Conservation (phyloP, 2,113 vertebrate species). For the Grammomys dolichurus region DNA sequence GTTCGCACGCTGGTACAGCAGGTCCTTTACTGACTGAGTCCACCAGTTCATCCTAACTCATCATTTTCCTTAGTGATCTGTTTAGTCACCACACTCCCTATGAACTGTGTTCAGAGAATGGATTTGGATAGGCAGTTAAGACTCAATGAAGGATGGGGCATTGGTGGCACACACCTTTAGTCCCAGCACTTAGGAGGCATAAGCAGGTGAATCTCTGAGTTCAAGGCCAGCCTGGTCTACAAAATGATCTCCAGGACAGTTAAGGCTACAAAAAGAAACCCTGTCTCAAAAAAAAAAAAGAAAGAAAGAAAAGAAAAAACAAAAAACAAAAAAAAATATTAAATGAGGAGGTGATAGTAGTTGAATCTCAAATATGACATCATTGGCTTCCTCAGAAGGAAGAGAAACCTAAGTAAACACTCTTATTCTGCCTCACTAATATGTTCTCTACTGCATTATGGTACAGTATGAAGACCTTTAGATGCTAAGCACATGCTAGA, state of each 20-base stretch:
- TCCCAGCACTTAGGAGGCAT: background rate
- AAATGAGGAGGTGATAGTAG: background rate
- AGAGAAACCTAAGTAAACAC: background rate
- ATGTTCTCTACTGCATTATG: background rate
- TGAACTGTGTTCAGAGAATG: background rate
- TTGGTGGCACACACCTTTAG: background rate
- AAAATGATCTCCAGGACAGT: background rate
- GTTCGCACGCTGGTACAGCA: background rate
- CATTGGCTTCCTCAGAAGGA: background rate
- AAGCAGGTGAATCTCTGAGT: background rate
- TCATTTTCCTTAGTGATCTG: background rate
- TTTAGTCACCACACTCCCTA: background rate
- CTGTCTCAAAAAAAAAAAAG: background rate
- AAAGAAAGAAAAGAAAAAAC: background rate
- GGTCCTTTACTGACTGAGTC: background rate
- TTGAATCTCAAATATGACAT: background rate
- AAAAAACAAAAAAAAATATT: background rate
- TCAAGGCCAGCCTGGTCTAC: background rate
- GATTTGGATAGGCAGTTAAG: background rate
- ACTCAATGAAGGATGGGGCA: background rate
- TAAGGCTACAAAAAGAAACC: background rate
- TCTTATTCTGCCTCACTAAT: too few species aligned
- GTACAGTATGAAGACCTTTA: background rate
- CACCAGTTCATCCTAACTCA: background rate
- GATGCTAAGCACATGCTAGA: background rate